Conservation (phyloP, 2,113 vertebrate species). For the Strigops habroptila region DNA sequence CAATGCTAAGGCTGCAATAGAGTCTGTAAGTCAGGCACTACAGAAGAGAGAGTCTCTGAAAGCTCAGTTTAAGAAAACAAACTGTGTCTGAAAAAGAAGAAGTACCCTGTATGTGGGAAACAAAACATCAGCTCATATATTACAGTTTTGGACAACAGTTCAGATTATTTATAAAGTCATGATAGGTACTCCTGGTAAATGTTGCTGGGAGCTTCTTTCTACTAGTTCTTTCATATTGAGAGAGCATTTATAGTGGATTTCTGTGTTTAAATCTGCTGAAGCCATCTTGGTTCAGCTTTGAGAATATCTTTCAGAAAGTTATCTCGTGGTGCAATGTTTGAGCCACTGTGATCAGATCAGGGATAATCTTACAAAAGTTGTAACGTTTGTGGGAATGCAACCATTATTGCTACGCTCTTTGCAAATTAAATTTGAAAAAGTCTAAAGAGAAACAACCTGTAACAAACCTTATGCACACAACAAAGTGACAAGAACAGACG, state of each 20-base stretch:
- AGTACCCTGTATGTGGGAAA: not conserved
- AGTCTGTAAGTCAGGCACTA: accelerated
- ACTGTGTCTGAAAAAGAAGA: not conserved
- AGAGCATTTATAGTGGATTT: not conserved
- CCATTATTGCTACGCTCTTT: not conserved
- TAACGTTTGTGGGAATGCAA: not conserved
- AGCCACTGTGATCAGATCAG: not conserved
- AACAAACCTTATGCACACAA: not conserved
- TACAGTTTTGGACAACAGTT: not conserved
- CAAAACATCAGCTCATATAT: not conserved
- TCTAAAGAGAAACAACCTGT: not conserved
- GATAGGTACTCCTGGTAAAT: not conserved
- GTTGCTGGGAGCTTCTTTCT: not conserved
- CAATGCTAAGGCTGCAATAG: not conserved
- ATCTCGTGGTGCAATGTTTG: not conserved
- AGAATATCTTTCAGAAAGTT: not conserved
- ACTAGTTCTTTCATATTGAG: not conserved
- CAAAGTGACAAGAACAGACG: not conserved
- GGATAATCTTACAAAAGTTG: not conserved
- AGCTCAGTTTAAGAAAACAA: not conserved
- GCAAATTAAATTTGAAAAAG: not conserved
- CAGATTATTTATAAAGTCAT: not conserved
- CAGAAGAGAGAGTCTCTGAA: not conserved
- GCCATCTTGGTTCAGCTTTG: not conserved
- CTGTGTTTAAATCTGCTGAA: not conserved